Evolutionary conservation across 2,113 vertebrate genomes (phyloP), one percentile per base, ranked within the genome.

Genomic region (Campylorhamphus procurvoides): DNA sequence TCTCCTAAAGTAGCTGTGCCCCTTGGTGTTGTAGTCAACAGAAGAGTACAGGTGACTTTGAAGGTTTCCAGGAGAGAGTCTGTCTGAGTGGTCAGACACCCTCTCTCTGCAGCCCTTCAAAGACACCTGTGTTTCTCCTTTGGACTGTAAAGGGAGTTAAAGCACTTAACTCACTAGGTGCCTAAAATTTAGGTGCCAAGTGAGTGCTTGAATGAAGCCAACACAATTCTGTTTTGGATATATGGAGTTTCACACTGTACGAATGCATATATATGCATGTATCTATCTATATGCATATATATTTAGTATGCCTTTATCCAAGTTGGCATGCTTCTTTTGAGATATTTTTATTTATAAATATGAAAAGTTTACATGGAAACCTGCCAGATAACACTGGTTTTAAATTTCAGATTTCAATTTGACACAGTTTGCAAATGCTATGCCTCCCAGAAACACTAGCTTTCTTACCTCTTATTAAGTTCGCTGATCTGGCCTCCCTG

Each of bases 371-470:
- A 39, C 67, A 24, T 93, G 90, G 90, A 96, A 90, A 67, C 17
- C 27, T 95, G 77, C 91, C 91, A 94, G 63, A 23, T 88, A 94
- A 46, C 39, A 60, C 44, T 91, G 84, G 80, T 77, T 93, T 96
- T 93, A 9, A 42, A 74, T 95, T 95, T 94, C 92, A 86, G 78
- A 93, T 92, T 90, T 94, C n/a, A 68, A 89, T 91, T 93, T 92
- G 64, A 93, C 58, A 75, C 69, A 68, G 86, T 96, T 96, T 69
- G 56, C 80, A 89, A 77, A 93, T 71, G 86, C 28, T 46, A 8
- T 63, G 84, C 69, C 72, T 92, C 81, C 86, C 84, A 95, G 85
- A 96, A 96, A 80, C 40, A 84, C 53, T 37, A 93, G 56, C 44
- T 84, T 69, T 82, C 69, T 93, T 95, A 93, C 79, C 58, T 92